phyloP scores from a whole-genome alignment of 2,113 vertebrate genomes.

The Nanger granti region DNA sequence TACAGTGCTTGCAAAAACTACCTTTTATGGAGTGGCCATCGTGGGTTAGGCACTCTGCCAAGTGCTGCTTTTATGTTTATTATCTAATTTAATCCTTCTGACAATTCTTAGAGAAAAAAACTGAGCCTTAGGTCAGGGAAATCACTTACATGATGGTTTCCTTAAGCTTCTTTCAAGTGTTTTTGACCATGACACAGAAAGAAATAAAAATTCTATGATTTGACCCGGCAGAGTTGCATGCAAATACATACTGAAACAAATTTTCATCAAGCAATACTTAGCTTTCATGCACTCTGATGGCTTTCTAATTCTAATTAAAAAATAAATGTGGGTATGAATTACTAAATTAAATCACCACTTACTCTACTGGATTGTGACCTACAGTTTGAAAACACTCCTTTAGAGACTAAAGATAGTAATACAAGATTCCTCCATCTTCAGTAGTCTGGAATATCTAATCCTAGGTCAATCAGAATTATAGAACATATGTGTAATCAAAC shows the following conservation, averaged over 20 bases:
- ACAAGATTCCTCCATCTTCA: not conserved
- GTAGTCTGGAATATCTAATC: not conserved
- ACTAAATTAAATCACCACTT: not conserved
- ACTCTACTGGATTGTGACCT: not conserved
- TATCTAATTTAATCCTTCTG: not conserved
- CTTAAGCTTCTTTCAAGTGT: not conserved
- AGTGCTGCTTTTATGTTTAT: constrained; percentile 1
- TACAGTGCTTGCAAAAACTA: not conserved
- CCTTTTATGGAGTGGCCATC: not conserved
- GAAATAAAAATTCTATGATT: not conserved
- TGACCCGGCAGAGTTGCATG: not conserved
- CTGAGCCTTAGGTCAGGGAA: not conserved
- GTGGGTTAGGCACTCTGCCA: not conserved
- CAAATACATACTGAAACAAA: not conserved
- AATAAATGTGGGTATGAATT: not conserved
- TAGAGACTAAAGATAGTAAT: not conserved
- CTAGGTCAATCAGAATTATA: not conserved
- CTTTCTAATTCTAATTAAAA: not conserved
- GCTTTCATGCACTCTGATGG: not conserved
- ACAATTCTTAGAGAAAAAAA: not conserved
- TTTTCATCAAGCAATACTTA: not conserved
- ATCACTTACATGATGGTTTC: not conserved
- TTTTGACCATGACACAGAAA: not conserved
- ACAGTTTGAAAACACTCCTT: not conserved
- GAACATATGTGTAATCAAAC: not conserved